Base-by-base conservation (phyloP, 1,140 invertebrate species). In the Cheumatopsyche charites region DNA sequence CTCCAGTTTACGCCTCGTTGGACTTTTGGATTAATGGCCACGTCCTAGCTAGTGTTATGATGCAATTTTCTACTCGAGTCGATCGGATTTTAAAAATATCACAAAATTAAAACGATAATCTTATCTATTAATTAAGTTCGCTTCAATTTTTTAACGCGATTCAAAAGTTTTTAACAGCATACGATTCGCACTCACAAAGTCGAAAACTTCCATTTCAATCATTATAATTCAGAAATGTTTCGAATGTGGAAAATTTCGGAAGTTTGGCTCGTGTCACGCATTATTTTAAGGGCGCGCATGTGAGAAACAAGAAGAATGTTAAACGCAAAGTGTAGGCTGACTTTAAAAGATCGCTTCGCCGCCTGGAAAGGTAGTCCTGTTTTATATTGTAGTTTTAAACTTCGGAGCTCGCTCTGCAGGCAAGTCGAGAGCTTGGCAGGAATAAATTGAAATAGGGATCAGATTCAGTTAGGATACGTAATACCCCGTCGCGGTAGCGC, bases 371-470 rank as follows among this genome's bases (percentile, higher is more conserved):
- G 62, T 62, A 69, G 62, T 55, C 52, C 69, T 71, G 73, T 74
- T 75, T 75, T 71, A 75, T 75, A 75, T 75, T 75, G 74, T 75
- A 75, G 74, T 75, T 75, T 70, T 73, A 75, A 75, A 73, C 71
- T 73, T 71, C 67, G 67, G 70, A 73, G 65, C 73, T 63, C 25
- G 49, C 17, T 19, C 47, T 70, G 70, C 49, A 52, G 67, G 23
- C 42, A 75, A 71, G 67, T 69, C 67, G 69, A 62, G 67, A 73
- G 71, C 74, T 58, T 70, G 74, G 71, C 74, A 73, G 70, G 74
- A 75, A 75, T 73, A 75, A 75, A 75, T 75, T 75, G 74, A 75
- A 75, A 75, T 75, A 68, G 74, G 74, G 74, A 71, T 75, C 74
- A 73, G 74, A 73, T 75, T 75, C 71, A 75, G 73, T 75, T 72